phyloP scores from a whole-genome alignment of 1,140 invertebrate species.

The Parasteatoda tepidariorum region DNA sequence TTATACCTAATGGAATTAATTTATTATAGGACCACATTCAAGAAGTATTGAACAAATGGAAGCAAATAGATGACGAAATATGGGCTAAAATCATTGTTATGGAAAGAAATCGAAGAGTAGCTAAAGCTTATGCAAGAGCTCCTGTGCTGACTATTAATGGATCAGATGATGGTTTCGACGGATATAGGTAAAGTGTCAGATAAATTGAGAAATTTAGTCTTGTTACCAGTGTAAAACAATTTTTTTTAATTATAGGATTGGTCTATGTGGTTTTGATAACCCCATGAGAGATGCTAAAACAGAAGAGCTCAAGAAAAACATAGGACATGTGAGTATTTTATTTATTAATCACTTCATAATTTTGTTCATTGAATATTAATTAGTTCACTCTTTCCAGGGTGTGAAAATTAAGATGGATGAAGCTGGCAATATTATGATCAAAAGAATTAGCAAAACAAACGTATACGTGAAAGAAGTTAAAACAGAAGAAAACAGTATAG shows the following conservation, averaged over 20 bases:
- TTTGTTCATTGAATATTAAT: background rate
- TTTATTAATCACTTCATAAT: background rate
- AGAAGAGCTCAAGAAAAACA: constrained; percentile 89
- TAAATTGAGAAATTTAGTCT: background rate
- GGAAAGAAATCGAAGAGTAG: constrained; percentile 90
- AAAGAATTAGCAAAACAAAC: constrained; percentile 89
- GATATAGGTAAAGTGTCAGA: constrained; percentile 81
- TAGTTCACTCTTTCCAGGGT: constrained; percentile 74
- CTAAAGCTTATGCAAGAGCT: constrained; percentile 93
- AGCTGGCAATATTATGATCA: constrained; percentile 91
- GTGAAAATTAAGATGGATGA: constrained; percentile 97
- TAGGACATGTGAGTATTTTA: constrained; percentile 80
- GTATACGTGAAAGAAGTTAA: constrained; percentile 80
- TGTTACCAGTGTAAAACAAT: background rate
- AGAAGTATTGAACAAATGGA: constrained; percentile 95
- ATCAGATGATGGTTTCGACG: constrained; percentile 95
- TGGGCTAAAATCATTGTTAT: constrained; percentile 98
- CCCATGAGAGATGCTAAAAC: constrained; percentile 92
- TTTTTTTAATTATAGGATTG: constrained; percentile 79
- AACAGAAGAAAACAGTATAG: constrained; percentile 81
- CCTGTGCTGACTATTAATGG: constrained; percentile 94
- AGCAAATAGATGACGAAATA: constrained; percentile 96
- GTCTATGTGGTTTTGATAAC: constrained; percentile 92
- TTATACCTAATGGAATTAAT: no score
- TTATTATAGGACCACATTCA: constrained; percentile 90